Percentiles rank a stretch among this genome's conserved stretches.
phyloP scores from a whole-genome alignment of 2,113 vertebrate genomes.

The Oreamnos americanus region DNA sequence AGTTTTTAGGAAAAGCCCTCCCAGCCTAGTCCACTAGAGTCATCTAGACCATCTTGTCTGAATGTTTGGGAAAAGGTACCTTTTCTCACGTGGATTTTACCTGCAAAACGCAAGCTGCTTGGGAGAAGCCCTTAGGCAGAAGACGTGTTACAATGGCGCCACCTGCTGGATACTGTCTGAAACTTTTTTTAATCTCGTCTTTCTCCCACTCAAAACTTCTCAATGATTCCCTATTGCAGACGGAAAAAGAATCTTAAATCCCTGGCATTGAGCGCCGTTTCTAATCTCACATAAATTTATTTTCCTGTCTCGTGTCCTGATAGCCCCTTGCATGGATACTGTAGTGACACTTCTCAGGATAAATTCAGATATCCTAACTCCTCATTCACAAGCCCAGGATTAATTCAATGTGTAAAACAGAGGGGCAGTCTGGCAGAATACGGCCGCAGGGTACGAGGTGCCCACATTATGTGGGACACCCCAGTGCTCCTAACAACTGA shows the following conservation, averaged over 20 bases:
- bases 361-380: not conserved
- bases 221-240: not conserved
- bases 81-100: not conserved
- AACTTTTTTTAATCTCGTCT: not conserved
- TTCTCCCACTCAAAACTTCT: not conserved
- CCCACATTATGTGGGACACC: too few species aligned
- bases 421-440: not conserved
- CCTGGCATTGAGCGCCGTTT: not conserved
- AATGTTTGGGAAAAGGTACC: not conserved
- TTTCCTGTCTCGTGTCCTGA: not conserved
- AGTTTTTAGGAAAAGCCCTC: not conserved
- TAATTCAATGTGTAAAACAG: not conserved
- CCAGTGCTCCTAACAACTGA: not conserved
- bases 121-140: not conserved
- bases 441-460: not conserved
- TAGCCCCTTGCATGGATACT: too few species aligned
- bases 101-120: not conserved
- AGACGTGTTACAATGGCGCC: slow-evolving; percentile 47
- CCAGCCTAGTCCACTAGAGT: not conserved
- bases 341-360: too few species aligned
- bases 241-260: not conserved
- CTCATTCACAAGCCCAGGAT: not conserved
- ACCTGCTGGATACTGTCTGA: slow-evolving; percentile 50
- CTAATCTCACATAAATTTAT: not conserved
- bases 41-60: not conserved